phyloP scores from a whole-genome alignment of 2,888 invertebrate genomes.

The Orchestes rusci region DNA sequence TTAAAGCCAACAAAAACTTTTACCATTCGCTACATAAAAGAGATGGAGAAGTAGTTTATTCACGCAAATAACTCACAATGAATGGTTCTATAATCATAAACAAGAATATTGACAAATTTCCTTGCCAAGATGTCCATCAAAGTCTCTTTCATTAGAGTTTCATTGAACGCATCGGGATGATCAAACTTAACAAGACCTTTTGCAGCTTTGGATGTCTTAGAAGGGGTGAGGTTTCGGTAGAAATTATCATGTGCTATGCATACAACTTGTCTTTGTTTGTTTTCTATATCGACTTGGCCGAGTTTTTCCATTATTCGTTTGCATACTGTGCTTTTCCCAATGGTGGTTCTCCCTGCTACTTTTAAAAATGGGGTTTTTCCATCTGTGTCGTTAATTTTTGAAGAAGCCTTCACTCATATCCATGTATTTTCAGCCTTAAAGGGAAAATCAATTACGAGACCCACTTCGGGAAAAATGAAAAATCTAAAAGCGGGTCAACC shows the following conservation, averaged over 20 bases:
- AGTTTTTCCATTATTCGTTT: slow-evolving; percentile 94
- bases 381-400: slow-evolving; percentile 38
- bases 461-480: too few relatives aligned
- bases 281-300: slow-evolving; percentile 86
- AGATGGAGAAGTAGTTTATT: too few relatives aligned
- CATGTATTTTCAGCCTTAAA: slow-evolving; percentile 3
- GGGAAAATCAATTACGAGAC: too few relatives aligned
- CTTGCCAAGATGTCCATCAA: slow-evolving; percentile 78
- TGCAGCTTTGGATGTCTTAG: slow-evolving; percentile 75
- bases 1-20: too few relatives aligned
- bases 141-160: slow-evolving; percentile 72
- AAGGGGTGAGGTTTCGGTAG: slow-evolving; percentile 76
- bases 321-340: slow-evolving; percentile 99
- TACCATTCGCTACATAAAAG: too few relatives aligned
- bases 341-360: slow-evolving; percentile 98
- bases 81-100: slow-evolving; percentile 92
- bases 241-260: slow-evolving; percentile 97
- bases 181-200: slow-evolving; percentile 96
- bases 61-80: slow-evolving; percentile 77
- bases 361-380: slow-evolving; percentile 71
- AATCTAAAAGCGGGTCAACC: too few relatives aligned
- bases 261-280: slow-evolving; percentile 82
- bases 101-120: slow-evolving; percentile 81
- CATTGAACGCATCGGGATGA: slow-evolving; percentile 96
- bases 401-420: slow-evolving; percentile 26